A percentile compares a stretch with the other conserved stretches of the same genome.
These are phyloP conservation scores for Hypotaenidia okinawae DNA, from an alignment of 2,797 vertebrate species.

Conservation along the genomic window DNA sequence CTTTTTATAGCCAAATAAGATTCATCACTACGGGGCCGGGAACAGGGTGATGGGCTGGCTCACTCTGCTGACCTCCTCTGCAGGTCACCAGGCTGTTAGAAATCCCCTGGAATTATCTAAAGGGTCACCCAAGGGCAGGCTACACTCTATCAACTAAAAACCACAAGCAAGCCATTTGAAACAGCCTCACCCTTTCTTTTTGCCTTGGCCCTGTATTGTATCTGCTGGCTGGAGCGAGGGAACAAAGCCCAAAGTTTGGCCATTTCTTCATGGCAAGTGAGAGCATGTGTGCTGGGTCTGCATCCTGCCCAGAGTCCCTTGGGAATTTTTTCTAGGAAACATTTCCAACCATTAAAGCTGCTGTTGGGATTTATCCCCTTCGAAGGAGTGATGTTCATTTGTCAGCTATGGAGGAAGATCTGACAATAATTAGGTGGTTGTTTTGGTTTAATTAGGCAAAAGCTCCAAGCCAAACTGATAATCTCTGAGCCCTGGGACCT, in stretches of 20 bases:
- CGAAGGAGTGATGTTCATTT: background rate
- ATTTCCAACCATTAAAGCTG: background rate
- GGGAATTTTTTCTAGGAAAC: background rate
- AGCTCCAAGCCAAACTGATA: background rate
- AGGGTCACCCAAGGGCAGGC: conserved; percentile 69
- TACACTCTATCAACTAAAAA: conserved; percentile 11
- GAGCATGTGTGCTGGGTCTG: background rate
- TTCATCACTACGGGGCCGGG: conserved; percentile 54
- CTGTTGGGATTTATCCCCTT: background rate
- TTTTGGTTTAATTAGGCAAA: background rate
- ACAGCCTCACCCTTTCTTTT: background rate
- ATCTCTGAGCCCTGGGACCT: background rate
- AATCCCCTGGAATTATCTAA: conserved; percentile 63
- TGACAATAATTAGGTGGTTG: background rate
- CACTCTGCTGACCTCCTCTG: conserved; percentile 55
- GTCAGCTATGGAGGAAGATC: background rate
- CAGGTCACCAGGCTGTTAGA: conserved; percentile 72
- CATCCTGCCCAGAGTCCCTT: background rate
- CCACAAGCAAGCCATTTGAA: conserved; percentile 35
- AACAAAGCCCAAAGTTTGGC: background rate
- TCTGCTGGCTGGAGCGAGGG: background rate
- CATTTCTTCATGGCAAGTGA: background rate
- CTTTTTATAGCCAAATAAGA: conserved; percentile 55
- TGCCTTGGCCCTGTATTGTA: rapidly evolving
- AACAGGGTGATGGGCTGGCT: conserved; percentile 47